Evolutionary conservation across 2,888 invertebrate genomes (phyloP).

Genomic region (Acanthopleura granulata): DNA sequence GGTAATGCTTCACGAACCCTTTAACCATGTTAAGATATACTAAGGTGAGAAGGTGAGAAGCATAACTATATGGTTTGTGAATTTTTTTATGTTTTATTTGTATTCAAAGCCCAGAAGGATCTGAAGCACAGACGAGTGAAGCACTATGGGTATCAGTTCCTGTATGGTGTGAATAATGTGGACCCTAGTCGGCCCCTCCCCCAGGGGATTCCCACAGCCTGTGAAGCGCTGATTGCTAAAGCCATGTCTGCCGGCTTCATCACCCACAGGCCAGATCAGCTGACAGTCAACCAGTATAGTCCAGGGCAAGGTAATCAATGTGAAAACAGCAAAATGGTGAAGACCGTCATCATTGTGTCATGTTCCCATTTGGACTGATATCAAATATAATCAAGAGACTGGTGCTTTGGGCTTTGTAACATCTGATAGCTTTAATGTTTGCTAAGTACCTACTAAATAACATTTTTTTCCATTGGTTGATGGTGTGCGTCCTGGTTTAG

Average conservation of each 20-base stretch:
- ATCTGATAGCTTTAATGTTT: too few species aligned
- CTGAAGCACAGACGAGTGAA: constrained; percentile 86
- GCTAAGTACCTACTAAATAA: too few species aligned
- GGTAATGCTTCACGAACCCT: too few species aligned
- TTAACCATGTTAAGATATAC: too few species aligned
- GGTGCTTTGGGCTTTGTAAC: too few species aligned
- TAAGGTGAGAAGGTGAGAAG: too few species aligned
- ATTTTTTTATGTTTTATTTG: constrained; percentile 17
- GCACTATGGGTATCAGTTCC: constrained; percentile 93
- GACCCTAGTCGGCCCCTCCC: constrained; percentile 77
- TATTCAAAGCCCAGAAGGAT: constrained; percentile 32
- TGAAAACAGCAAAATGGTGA: too few species aligned
- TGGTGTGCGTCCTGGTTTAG: too few species aligned
- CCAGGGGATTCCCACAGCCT: constrained; percentile 80
- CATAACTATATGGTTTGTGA: neutral
- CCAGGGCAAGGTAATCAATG: constrained; percentile 69
- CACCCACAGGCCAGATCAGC: constrained; percentile 62
- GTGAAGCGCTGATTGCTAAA: constrained; percentile 77
- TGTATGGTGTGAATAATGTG: constrained; percentile 88
- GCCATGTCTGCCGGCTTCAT: constrained; percentile 71
- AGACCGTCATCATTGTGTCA: too few species aligned
- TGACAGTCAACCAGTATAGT: constrained; percentile 71
- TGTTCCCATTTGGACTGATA: too few species aligned
- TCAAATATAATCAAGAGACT: too few species aligned
- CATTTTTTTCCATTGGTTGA: too few species aligned